Evolutionary conservation across 2,797 vertebrate genomes (phyloP).

Genomic region (Smutsia gigantea): DNA sequence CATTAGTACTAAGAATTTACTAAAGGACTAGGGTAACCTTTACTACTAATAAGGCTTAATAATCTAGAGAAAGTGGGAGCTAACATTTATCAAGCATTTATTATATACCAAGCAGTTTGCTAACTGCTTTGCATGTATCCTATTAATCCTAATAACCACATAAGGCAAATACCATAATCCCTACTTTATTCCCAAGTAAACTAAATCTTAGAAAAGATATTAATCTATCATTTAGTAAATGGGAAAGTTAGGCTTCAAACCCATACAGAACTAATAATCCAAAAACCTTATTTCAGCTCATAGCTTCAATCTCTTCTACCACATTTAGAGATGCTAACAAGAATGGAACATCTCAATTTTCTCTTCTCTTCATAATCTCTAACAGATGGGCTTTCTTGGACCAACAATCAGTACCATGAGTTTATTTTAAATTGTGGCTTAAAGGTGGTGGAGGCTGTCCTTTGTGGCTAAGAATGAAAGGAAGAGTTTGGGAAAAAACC

Average conservation of each 20-base stretch:
- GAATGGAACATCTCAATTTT: slow-evolving; percentile 73
- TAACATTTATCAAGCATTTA: slow-evolving; percentile 48
- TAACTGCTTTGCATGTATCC: slow-evolving; percentile 32
- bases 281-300: slow-evolving; percentile 62
- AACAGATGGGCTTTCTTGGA: slow-evolving; percentile 80
- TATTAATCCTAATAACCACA: slow-evolving; percentile 38
- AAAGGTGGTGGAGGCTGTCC: slow-evolving; percentile 67
- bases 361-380: slow-evolving; percentile 69
- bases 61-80: not conserved
- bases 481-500: not conserved
- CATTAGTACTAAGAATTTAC: slow-evolving; percentile 12
- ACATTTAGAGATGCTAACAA: slow-evolving; percentile 76
- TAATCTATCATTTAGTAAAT: slow-evolving; percentile 36
- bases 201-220: slow-evolving; percentile 37
- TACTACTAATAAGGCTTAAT: slow-evolving; percentile 51
- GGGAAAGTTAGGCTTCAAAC: slow-evolving; percentile 60
- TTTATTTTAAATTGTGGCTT: slow-evolving; percentile 76
- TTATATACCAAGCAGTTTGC: not conserved
- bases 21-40: not conserved
- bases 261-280: slow-evolving; percentile 48
- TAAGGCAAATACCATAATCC: slow-evolving; percentile 9
- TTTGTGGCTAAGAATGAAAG: slow-evolving; percentile 64
- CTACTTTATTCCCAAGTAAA: slow-evolving; percentile 49
- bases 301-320: slow-evolving; percentile 58
- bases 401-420: slow-evolving; percentile 59